Percentiles rank a stretch among this genome's conserved stretches.
Conservation (phyloP, 1,140 invertebrate species). For the Amyelois transitella region DNA sequence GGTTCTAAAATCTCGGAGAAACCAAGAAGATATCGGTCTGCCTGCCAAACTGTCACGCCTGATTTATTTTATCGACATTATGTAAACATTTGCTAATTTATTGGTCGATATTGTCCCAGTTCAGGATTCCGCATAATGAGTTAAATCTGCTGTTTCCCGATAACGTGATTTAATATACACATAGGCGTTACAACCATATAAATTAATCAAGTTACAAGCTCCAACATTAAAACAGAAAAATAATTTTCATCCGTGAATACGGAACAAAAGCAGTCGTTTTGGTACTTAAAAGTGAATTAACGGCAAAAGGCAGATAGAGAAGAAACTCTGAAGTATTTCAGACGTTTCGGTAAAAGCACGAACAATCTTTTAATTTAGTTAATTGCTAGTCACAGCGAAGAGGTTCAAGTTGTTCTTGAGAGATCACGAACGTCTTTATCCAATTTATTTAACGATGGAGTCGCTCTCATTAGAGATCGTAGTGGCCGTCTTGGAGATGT, state of each 20-base stretch:
- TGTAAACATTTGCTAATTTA: slow-evolving; percentile 52
- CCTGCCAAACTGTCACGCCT: slow-evolving; percentile 2
- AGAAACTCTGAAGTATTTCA: slow-evolving; percentile 31
- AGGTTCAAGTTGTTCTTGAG: slow-evolving; percentile 67
- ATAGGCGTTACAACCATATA: background rate
- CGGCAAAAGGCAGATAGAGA: slow-evolving; percentile 23
- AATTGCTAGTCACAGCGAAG: slow-evolving; percentile 68
- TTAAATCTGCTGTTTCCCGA: slow-evolving; percentile 43
- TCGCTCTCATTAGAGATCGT: slow-evolving; percentile 66
- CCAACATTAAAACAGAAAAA: slow-evolving; percentile 3
- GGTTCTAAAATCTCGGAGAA: background rate
- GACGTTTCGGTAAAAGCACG: slow-evolving; percentile 57
- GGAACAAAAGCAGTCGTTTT: slow-evolving; percentile 12
- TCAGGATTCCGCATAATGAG: slow-evolving; percentile 50
- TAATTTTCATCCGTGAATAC: slow-evolving; percentile 13
- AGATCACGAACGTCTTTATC: slow-evolving; percentile 72
- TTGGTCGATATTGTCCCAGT: slow-evolving; percentile 51
- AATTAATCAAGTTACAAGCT: background rate
- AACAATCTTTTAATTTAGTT: slow-evolving; percentile 72
- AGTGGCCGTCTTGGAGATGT: slow-evolving; percentile 41
- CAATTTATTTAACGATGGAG: slow-evolving; percentile 72
- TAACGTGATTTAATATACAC: slow-evolving; percentile 24
- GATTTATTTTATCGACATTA: slow-evolving; percentile 39
- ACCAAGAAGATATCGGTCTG: background rate
- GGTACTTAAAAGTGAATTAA: slow-evolving; percentile 28